A percentile compares a stretch with the other conserved stretches of the same genome.
phyloP scores from a whole-genome alignment of 2,113 vertebrate species.

The Ceratotherium simum region DNA sequence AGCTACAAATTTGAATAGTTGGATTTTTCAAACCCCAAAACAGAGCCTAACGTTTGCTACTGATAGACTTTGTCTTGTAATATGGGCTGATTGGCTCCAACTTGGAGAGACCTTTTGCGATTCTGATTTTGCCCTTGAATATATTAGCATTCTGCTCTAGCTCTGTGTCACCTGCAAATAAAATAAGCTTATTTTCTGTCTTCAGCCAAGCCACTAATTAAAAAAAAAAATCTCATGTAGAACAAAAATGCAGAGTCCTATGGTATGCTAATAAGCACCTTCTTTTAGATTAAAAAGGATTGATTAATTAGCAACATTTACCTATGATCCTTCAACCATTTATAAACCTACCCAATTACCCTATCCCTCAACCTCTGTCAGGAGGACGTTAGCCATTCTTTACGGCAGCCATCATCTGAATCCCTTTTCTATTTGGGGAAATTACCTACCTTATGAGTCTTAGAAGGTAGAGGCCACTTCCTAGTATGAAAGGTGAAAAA shows the following conservation, averaged over 20 bases:
- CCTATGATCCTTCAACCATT: not conserved
- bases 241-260: slow-evolving; percentile 1
- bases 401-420: not conserved
- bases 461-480: not conserved
- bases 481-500: not conserved
- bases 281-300: slow-evolving; percentile 12
- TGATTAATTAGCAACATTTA: not conserved
- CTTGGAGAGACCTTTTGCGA: not conserved
- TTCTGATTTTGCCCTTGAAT: not conserved
- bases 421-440: not conserved
- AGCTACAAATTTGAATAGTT: not conserved
- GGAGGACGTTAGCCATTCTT: not conserved
- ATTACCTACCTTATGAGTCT: not conserved
- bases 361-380: not conserved
- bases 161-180: slow-evolving; percentile 41
- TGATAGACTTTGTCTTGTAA: not conserved
- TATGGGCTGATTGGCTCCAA: not conserved
- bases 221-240: not conserved
- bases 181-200: slow-evolving; percentile 37
- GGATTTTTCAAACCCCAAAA: slow-evolving; percentile 30
- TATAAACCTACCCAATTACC: not conserved
- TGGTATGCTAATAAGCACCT: not conserved
- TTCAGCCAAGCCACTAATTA: slow-evolving; percentile 13
- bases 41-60: slow-evolving; percentile 39
- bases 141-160: slow-evolving; percentile 15